These are phyloP conservation scores for Drosophila koepferae DNA, from an alignment of 2,888 invertebrate genomes.

Conservation along the genomic window DNA sequence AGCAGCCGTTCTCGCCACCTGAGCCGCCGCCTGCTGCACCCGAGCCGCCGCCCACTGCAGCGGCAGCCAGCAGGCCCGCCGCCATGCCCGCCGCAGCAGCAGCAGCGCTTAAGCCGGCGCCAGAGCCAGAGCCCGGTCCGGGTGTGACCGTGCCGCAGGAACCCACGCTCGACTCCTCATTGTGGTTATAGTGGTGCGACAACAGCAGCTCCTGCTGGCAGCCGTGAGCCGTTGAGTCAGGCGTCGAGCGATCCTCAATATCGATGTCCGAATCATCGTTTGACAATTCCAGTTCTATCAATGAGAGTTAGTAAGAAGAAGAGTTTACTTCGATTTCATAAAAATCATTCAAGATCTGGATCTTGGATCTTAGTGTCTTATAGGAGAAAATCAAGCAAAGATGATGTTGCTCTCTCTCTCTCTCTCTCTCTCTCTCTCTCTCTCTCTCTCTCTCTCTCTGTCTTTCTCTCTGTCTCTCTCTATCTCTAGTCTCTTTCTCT, in stretches of 20 bases:
- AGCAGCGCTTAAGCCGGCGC: conserved; percentile 47
- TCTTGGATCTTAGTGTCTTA: too few species aligned
- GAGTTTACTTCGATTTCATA: not conserved
- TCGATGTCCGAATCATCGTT: conserved; percentile 85
- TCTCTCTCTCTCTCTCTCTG: not conserved
- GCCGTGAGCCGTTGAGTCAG: conserved; percentile 75
- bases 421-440: not conserved
- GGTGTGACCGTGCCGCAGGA: conserved; percentile 72
- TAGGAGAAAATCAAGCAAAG: too few species aligned
- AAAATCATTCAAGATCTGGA: not conserved
- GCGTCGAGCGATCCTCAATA: conserved; percentile 85
- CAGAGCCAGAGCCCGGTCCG: conserved; percentile 21
- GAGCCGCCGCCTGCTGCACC: not conserved
- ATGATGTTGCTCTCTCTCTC: not conserved
- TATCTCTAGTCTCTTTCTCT: not conserved
- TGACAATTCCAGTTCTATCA: conserved; percentile 82
- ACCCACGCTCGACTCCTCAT: conserved; percentile 83
- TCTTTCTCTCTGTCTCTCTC: not conserved
- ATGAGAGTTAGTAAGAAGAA: too few species aligned
- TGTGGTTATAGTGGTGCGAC: conserved; percentile 67
- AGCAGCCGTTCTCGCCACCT: conserved; percentile 14
- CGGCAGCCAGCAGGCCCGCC: conserved; percentile 55
- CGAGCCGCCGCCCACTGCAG: conserved; percentile 28
- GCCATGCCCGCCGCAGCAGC: conserved; percentile 71
- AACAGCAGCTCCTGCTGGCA: conserved; percentile 71